A percentile compares a stretch with the other conserved stretches of the same genome.
Conservation (phyloP, 1,140 invertebrate genomes). For the Rhysida immarginata region DNA sequence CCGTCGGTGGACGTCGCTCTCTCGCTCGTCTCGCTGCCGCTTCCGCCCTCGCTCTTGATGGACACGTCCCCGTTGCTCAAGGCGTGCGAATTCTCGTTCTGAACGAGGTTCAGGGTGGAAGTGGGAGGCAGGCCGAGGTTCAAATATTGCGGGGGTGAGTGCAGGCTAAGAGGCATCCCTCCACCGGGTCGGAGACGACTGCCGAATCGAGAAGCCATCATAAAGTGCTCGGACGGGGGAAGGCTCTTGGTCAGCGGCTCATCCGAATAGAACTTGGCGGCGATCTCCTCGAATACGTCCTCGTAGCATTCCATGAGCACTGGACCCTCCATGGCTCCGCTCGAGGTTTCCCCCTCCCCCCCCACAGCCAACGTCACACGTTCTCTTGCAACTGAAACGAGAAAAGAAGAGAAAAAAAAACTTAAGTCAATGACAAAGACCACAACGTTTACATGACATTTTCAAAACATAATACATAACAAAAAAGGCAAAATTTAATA, state of each 20-base stretch:
- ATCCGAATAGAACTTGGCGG: constrained; percentile 72
- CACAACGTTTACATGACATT: too few species aligned
- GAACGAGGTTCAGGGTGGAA: neutral
- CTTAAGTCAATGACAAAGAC: too few species aligned
- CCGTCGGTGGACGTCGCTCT: neutral
- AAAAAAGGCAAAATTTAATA: too few species aligned
- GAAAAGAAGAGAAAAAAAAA: too few species aligned
- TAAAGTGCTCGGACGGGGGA: constrained; percentile 12
- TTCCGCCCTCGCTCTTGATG: constrained; percentile 10
- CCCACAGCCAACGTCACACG: too few species aligned
- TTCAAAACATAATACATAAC: too few species aligned
- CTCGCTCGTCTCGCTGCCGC: constrained; percentile 11
- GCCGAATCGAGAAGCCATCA: constrained; percentile 15
- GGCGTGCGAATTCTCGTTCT: constrained; percentile 5
- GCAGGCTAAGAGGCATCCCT: neutral
- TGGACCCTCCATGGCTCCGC: constrained; percentile 12
- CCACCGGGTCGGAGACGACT: constrained; percentile 11
- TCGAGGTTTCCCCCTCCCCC: too few species aligned
- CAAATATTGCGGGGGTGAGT: neutral
- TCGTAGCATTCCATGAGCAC: constrained; percentile 42
- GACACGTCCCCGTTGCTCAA: neutral
- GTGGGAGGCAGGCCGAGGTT: neutral
- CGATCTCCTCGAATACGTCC: constrained; percentile 74
- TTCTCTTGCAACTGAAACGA: too few species aligned
- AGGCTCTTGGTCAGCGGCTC: constrained; percentile 31